Conservation (phyloP, 2,113 vertebrate genomes). For the Ellobius talpinus region DNA sequence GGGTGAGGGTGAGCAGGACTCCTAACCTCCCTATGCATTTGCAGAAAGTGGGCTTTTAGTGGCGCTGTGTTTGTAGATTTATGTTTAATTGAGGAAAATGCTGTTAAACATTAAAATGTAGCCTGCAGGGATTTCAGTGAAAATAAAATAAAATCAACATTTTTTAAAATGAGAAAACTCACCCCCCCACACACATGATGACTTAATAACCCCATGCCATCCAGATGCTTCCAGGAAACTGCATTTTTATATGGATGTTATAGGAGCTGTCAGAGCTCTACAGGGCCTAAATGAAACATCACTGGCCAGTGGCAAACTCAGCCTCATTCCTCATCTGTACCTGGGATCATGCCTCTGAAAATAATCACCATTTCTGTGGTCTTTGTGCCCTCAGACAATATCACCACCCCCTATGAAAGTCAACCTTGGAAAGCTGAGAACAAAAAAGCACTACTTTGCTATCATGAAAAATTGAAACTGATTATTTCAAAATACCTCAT, state of each 20-base stretch:
- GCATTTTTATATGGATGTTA: background rate
- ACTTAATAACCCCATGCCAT: background rate
- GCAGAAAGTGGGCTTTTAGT: background rate
- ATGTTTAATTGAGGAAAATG: conserved; percentile 38
- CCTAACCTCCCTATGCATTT: background rate
- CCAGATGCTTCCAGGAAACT: background rate
- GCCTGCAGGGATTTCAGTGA: conserved; percentile 28
- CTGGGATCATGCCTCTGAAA: background rate
- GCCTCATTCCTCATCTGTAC: background rate
- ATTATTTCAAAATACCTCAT: conserved; percentile 74
- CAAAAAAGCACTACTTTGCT: conserved; percentile 56
- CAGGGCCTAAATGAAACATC: background rate
- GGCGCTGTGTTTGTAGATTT: background rate
- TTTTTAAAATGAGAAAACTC: conserved; percentile 53
- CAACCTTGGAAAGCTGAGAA: conserved; percentile 47
- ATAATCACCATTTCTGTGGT: background rate
- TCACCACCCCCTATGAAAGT: background rate
- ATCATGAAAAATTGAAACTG: conserved; percentile 72
- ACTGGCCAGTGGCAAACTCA: background rate
- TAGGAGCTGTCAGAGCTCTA: background rate
- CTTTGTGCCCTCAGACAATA: conserved; percentile 22
- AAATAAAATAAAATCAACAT: conserved; percentile 55
- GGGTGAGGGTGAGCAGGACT: background rate
- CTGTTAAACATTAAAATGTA: conserved; percentile 10
- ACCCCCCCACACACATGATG: background rate